Base-by-base conservation (phyloP, 2,888 invertebrate species). In the Mallateleia sp. region DNA sequence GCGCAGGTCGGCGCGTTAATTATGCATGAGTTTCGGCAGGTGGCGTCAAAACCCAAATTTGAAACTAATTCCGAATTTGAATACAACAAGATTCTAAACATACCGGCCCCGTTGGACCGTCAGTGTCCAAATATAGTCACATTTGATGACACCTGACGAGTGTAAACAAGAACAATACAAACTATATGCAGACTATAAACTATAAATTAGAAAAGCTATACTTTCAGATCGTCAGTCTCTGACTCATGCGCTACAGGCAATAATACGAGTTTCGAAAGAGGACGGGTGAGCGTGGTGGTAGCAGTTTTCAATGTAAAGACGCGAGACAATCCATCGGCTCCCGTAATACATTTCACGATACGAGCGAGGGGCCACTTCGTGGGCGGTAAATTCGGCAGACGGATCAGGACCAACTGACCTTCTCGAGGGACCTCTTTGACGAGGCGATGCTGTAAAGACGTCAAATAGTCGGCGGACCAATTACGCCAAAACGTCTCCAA, bases 391-490 rank as follows among this genome's bases (percentile, higher is more conserved):
- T 62, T 62, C 6, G 62, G 62, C 0, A 38, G 20, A 9, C 62
- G 62, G 11, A 62, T 15, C n/a, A 62, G 62, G 18, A 62, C 42
- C 42, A 62, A 28, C 42, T 62, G 62, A 62, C 62, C 62, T 20
- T 24, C 3, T 2, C 18, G 22, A 2, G 62, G 58, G 3, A 34
- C 11, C 20, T 62, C 42, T 11, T 32, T 62, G 14, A 42, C 62
- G 20, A 38, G 24, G 14, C 88, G 50, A 20, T 88, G 88, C 45
- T 90, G 90, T 2, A 91, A 83, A 0, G 69, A 34, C 2, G 75
- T 64, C 3, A 91, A 34, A 24, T 90, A 91, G 25, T 90, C 90
- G 15, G n/a, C 8, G 15, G 60, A 58, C 89, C 89, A 90, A 8
- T 78, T 22, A 6, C 66, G 60, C 88, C 90, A 90, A 18, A 89